Percentiles rank a stretch among this genome's conserved stretches.
These are phyloP conservation scores for Lasaia peninsularis DNA, from an alignment of 1,140 invertebrate genomes.

Conservation along the genomic window DNA sequence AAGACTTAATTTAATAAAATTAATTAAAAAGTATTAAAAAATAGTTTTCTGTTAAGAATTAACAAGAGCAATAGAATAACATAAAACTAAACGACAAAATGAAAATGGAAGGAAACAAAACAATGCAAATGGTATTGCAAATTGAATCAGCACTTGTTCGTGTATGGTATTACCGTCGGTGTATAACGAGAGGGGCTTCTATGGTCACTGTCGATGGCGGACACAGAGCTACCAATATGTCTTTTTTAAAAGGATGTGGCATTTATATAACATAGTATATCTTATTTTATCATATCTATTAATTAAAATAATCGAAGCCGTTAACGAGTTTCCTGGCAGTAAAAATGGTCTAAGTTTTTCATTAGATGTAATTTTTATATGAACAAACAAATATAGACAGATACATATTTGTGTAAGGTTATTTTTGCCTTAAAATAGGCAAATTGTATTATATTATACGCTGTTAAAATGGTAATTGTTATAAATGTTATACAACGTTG, in stretches of 20 bases:
- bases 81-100: constrained; percentile 18
- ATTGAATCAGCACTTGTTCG: constrained; percentile 38
- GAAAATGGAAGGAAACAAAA: constrained; percentile 26
- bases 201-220: constrained; percentile 20
- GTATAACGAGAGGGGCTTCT: constrained; percentile 27
- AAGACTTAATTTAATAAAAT: neutral
- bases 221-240: neutral
- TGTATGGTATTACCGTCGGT: constrained; percentile 36
- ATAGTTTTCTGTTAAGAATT: neutral
- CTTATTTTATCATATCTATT: too few relatives aligned
- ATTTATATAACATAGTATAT: too few relatives aligned
- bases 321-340: too few relatives aligned
- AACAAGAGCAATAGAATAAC: constrained; percentile 16
- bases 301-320: too few relatives aligned
- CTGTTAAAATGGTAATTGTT: too few relatives aligned
- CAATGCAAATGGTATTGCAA: constrained; percentile 35
- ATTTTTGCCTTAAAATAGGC: too few relatives aligned
- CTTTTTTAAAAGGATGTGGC: neutral
- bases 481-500: too few relatives aligned
- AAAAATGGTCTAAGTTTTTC: too few relatives aligned
- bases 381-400: too few relatives aligned
- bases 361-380: too few relatives aligned
- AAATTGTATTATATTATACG: too few relatives aligned
- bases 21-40: neutral
- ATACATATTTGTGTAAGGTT: too few relatives aligned